A percentile compares a stretch with the other conserved stretches of the same genome.
Conservation (phyloP, 2,888 invertebrate species). For the Tridacna crocea region DNA sequence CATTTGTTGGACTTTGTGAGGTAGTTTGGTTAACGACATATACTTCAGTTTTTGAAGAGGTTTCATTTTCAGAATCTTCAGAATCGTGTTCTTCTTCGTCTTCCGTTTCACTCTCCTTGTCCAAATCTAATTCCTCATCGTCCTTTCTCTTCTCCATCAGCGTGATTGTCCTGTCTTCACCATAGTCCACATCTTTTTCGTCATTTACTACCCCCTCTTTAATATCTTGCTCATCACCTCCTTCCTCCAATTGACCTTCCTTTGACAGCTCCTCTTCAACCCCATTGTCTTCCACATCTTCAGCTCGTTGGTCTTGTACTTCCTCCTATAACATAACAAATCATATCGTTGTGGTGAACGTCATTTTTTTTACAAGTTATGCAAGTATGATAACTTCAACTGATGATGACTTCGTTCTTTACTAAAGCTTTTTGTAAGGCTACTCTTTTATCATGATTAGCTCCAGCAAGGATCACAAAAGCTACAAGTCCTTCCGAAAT, state of each 20-base stretch:
- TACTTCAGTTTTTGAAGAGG: too few relatives aligned
- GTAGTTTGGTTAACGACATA: too few relatives aligned
- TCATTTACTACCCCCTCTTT: background rate
- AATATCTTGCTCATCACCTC: background rate
- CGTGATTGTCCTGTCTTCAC: background rate
- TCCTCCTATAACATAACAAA: too few relatives aligned
- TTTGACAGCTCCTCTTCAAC: background rate
- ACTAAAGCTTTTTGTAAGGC: too few relatives aligned
- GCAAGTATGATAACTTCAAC: too few relatives aligned
- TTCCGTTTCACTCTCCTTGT: background rate
- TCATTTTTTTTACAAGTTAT: too few relatives aligned
- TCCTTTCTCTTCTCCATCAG: background rate
- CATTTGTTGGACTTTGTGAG: background rate
- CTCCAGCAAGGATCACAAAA: too few relatives aligned
- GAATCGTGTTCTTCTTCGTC: background rate
- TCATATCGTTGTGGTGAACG: too few relatives aligned
- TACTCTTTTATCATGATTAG: too few relatives aligned
- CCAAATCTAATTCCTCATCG: background rate
- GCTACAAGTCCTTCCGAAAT: too few relatives aligned
- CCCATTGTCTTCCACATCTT: background rate
- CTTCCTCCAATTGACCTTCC: background rate
- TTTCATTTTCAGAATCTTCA: conserved; percentile 6
- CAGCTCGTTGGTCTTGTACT: background rate
- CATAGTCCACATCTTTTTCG: background rate
- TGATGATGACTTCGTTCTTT: too few relatives aligned